Conservation (phyloP, 2,797 vertebrate species). For the Girardinus metallicus region DNA sequence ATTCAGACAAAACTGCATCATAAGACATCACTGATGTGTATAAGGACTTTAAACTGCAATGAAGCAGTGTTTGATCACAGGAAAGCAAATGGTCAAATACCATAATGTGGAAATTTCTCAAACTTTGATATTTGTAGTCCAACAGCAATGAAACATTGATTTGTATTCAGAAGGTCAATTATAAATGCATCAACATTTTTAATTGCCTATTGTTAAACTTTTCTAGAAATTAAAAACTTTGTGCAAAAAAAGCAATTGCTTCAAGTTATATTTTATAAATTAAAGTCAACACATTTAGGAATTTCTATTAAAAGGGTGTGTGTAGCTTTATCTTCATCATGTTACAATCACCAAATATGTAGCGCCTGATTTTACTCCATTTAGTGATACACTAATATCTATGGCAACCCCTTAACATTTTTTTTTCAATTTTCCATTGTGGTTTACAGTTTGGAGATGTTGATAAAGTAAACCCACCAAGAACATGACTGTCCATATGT, state of each 20-base stretch:
- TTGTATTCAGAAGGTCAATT: background rate
- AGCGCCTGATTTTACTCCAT: background rate
- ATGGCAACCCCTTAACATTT: background rate
- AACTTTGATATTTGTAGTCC: background rate
- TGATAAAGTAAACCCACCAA: background rate
- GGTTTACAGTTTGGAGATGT: background rate
- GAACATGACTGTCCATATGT: background rate
- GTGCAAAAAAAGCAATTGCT: background rate
- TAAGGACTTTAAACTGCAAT: too few species aligned
- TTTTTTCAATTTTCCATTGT: background rate
- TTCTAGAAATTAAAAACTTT: too few species aligned
- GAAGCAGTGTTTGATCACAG: background rate
- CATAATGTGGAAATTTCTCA: background rate
- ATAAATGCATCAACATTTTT: background rate
- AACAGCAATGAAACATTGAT: background rate
- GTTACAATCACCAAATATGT: background rate
- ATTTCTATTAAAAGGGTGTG: too few species aligned
- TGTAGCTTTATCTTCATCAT: background rate
- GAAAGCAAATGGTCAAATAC: background rate
- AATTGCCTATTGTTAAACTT: too few species aligned
- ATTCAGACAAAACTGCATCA: background rate
- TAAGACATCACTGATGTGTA: background rate
- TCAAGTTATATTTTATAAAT: background rate
- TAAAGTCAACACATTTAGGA: too few species aligned
- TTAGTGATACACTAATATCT: background rate